These are phyloP conservation scores for Halictus quadricinctus DNA, from an alignment of 2,888 invertebrate species.

Conservation along the genomic window DNA sequence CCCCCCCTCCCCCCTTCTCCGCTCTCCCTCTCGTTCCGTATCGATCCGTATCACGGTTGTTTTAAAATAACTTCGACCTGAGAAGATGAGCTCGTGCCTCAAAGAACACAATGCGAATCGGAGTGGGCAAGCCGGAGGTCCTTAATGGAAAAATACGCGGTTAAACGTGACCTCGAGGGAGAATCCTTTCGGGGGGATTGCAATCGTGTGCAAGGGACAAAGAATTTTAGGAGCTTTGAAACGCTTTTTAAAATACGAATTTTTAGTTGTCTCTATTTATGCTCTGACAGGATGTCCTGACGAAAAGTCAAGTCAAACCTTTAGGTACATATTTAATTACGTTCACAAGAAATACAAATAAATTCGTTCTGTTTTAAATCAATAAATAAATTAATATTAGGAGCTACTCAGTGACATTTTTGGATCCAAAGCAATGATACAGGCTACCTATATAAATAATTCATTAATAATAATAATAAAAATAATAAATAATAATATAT, in stretches of 20 bases:
- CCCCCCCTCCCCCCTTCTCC: neutral
- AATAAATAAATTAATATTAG: too few species aligned
- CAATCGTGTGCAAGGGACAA: neutral
- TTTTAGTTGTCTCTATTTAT: neutral
- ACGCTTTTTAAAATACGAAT: neutral
- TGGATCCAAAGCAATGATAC: too few species aligned
- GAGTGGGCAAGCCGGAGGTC: conserved; percentile 4
- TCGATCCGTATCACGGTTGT: neutral
- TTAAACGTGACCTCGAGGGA: conserved; percentile 40
- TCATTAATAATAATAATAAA: too few species aligned
- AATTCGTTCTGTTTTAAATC: neutral
- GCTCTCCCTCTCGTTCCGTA: neutral
- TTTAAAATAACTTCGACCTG: neutral
- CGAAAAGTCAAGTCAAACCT: neutral
- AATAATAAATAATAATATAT: too few species aligned
- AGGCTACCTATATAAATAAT: too few species aligned
- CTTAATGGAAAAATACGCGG: conserved; percentile 51
- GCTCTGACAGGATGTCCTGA: neutral
- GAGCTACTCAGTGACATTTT: too few species aligned
- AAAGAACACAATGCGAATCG: conserved; percentile 31
- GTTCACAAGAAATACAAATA: too few species aligned
- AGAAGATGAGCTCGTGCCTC: conserved; percentile 6
- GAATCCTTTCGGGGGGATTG: neutral
- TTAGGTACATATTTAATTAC: neutral
- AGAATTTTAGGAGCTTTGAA: neutral